These are phyloP conservation scores for Drosophila repletoides DNA, from an alignment of 1,140 invertebrate species.

Conservation along the genomic window DNA sequence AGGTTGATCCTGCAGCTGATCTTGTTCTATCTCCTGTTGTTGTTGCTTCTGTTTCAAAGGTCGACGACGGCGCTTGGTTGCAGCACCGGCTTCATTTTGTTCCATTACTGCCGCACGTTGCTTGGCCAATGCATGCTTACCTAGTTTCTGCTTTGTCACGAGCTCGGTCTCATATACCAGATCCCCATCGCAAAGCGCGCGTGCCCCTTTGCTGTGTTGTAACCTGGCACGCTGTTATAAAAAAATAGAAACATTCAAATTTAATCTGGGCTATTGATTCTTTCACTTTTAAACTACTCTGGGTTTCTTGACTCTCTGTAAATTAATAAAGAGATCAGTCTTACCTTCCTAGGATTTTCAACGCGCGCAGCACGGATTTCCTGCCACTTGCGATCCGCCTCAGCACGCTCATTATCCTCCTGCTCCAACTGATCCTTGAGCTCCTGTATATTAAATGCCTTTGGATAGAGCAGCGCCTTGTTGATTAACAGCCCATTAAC, in stretches of 20 bases:
- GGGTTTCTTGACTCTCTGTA: too few relatives aligned
- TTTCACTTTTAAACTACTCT: too few relatives aligned
- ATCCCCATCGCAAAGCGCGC: constrained; percentile 54
- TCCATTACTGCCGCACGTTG: constrained; percentile 26
- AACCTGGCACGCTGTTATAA: constrained; percentile 42
- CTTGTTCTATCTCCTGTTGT: neutral
- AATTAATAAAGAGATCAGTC: too few relatives aligned
- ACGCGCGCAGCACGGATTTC: constrained; percentile 44
- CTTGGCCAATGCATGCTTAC: constrained; percentile 52
- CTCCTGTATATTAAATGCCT: constrained; percentile 82
- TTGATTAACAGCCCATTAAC: constrained; percentile 82
- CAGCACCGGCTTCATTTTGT: neutral
- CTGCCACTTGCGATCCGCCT: constrained; percentile 56
- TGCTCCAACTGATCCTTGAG: constrained; percentile 82
- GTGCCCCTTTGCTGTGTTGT: constrained; percentile 50
- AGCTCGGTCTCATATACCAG: constrained; percentile 71
- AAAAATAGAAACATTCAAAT: neutral
- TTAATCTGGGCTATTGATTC: neutral
- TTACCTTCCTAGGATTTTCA: constrained; percentile 55
- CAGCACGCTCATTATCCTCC: constrained; percentile 75
- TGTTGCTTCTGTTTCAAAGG: neutral
- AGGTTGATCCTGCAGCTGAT: neutral
- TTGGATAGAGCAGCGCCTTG: constrained; percentile 82
- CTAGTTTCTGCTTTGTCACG: constrained; percentile 51
- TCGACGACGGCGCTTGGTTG: constrained; percentile 24